Base-by-base conservation (phyloP, 1,140 invertebrate genomes). In the Drosophila eugracilis region DNA sequence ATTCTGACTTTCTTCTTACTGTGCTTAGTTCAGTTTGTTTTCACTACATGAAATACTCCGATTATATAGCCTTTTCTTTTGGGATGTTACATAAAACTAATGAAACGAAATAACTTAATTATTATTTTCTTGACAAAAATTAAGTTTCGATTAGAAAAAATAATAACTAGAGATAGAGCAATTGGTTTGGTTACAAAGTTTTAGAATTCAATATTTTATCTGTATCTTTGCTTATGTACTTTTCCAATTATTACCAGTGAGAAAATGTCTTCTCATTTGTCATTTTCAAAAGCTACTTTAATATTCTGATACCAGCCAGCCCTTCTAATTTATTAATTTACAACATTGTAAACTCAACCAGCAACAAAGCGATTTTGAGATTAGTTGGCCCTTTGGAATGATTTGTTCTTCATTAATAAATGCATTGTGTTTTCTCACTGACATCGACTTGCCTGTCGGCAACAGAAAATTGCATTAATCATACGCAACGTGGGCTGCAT, bases 381-480 rank as follows among this genome's bases (percentile, higher is more conserved):
- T 28, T 45, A 34, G 15, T 34, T 10, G 22, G 7, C 15, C 12
- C 9, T 3, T 1, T 7, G 12, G 4, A 21, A 34, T 47, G n/a
- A 44, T 63, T 44, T 30, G 34, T 26, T 65, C 15, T 66, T 66
- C 60, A 66, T 67, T 66, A 67, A 66, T 50, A 50, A 72, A 50
- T 44, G 22, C 54, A 60, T 72, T 72, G 54, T 72, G 37, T 17
- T 45, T 28, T 12, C n/a, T n/a, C 17, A 3, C 22, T 36, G 36
- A 37, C 54, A 44, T 21, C 36, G 32, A 45, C 6, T 44, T 53
- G 41, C 41, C 34, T 36, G 10, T 17, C 21, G 39, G 55, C 32
- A 14, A 49, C 17, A 47, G 52, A 37, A 67, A 53, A 52, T 36
- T 77, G 58, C 71, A 85, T 85, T 86, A 85, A 86, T 85, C 81